Base-by-base conservation (phyloP, 2,113 vertebrate species). In the Paratilapia polleni region DNA sequence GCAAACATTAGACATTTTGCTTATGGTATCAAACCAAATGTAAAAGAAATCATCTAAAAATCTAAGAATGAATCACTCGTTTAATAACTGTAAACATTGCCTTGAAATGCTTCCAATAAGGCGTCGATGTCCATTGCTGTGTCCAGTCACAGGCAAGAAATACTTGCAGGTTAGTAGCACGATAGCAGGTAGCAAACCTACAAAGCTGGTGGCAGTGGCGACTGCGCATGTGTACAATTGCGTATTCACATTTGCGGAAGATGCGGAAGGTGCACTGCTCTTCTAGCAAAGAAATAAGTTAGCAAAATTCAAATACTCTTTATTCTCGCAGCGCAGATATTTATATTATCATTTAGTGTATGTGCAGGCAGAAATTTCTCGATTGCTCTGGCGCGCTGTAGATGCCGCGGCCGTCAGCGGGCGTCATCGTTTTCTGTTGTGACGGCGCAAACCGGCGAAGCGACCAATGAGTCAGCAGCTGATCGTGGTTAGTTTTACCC, bases 61-160 rank as follows among this genome's bases (percentile, higher is more conserved):
- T 19, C n/a, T 54, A 28, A 78, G 28, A 22, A 77, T 6, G 1
- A n/a, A 43, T 19, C 9, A 4, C 15, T 43, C 4, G 11, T 70
- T 83, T 26, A 8, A 86, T 78, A 80, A 80, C 5, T 82, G 70
- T 73, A 49, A 93, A 83, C 7, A 86, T 83, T 96, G 96, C 97
- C 97, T 97, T 97, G 96, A 92, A 98, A 95, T 81, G 97, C 97
- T 93, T 97, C 96, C 93, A 96, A 92, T 86, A 98, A 94, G 89
- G 96, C 94, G 94, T 97, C 97, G 95, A 96, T 92, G 89, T 98
- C 97, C 97, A 98, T 98, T 91, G 92, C 95, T 94, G 93, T 93
- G 89, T 90, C 83, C 91, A 81, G 84, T 88, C 83, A 89, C 83
- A 89, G 80, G 89, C 89, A 93, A 93, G 88, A 93, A 94, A 93